These are phyloP conservation scores for Procambarus clarkii DNA, from an alignment of 1,140 invertebrate species.

Conservation along the genomic window DNA sequence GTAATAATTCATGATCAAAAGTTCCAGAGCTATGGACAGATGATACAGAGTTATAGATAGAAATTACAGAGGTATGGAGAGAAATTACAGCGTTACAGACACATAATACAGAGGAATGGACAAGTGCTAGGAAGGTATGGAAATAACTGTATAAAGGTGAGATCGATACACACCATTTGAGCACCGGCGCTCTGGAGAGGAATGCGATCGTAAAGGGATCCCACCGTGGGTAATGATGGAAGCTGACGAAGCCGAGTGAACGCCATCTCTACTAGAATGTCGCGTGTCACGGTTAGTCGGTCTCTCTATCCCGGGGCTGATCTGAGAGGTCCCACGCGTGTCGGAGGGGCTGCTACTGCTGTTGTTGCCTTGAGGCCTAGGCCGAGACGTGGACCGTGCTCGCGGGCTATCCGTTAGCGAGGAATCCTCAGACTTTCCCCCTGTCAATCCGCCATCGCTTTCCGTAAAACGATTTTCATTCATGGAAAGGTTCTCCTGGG, in stretches of 20 bases:
- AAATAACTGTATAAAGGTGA: too few species aligned
- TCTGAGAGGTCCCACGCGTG: not conserved
- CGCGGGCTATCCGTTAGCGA: not conserved
- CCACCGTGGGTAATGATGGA: not conserved
- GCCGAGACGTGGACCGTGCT: constrained; percentile 36
- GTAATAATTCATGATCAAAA: too few species aligned
- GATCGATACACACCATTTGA: not conserved
- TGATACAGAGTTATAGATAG: too few species aligned
- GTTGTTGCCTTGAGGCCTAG: constrained; percentile 40
- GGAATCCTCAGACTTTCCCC: not conserved
- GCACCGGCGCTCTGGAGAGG: not conserved
- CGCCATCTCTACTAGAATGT: not conserved
- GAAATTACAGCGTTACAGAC: too few species aligned
- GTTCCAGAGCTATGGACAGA: too few species aligned
- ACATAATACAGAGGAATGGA: too few species aligned
- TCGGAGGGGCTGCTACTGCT: not conserved
- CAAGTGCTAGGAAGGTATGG: too few species aligned
- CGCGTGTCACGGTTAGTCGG: not conserved
- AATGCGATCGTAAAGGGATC: not conserved
- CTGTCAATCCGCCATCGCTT: not conserved
- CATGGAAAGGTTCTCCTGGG: constrained; percentile 11
- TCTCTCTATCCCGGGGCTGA: constrained; percentile 7
- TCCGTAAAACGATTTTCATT: not conserved
- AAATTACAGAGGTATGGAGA: too few species aligned
- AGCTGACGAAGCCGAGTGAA: not conserved